These are phyloP conservation scores for Andinoacara biseriatus DNA, from an alignment of 2,113 vertebrate species.

Conservation along the genomic window DNA sequence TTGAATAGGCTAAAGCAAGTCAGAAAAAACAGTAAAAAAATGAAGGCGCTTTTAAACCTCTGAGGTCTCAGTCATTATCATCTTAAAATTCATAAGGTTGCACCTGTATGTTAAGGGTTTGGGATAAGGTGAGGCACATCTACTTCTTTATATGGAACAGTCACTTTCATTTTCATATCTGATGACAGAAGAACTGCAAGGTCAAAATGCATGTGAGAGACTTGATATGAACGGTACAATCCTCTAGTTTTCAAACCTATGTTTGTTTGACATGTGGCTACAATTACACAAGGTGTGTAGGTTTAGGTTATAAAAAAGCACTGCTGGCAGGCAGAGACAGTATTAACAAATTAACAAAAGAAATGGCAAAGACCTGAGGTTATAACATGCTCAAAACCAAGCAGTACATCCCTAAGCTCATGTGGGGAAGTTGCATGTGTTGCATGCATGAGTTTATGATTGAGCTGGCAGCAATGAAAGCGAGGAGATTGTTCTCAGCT, in stretches of 20 bases:
- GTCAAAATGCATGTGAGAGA: too few species aligned
- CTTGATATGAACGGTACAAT: too few species aligned
- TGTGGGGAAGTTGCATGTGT: not conserved
- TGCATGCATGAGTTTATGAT: not conserved
- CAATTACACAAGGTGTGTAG: not conserved
- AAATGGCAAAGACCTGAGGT: not conserved
- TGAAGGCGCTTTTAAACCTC: too few species aligned
- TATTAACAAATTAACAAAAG: not conserved
- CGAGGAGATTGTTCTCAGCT: conserved; percentile 41
- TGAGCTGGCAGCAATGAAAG: conserved; percentile 30
- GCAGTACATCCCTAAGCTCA: not conserved
- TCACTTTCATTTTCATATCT: too few species aligned
- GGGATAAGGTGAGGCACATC: too few species aligned
- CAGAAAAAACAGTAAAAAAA: not conserved
- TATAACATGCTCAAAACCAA: not conserved
- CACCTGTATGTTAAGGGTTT: too few species aligned
- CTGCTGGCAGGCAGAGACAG: not conserved
- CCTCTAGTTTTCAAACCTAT: not conserved
- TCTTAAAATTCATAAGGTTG: too few species aligned
- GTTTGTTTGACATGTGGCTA: not conserved
- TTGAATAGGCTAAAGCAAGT: not conserved
- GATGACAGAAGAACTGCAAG: too few species aligned
- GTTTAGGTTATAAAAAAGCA: not conserved
- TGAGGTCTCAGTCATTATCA: too few species aligned
- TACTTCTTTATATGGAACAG: too few species aligned